Evolutionary conservation across 2,113 vertebrate genomes (phyloP).

Genomic region (Hydrolagus affinis): DNA sequence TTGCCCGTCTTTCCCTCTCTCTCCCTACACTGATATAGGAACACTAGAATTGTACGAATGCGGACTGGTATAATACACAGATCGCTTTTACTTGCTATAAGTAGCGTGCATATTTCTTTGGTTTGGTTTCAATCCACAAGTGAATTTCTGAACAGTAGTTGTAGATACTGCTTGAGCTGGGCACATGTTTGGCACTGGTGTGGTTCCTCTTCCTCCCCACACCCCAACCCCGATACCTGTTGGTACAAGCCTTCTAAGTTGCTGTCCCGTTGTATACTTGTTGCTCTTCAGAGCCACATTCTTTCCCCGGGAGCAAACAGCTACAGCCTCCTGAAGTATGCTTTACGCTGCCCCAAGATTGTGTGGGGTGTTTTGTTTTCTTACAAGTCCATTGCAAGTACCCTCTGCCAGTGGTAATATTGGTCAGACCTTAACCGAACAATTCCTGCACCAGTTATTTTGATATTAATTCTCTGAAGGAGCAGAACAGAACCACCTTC

Average conservation of each 20-base stretch:
- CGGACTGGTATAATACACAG: not conserved
- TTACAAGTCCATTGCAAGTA: not conserved
- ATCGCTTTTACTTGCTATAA: not conserved
- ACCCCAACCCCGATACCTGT: not conserved
- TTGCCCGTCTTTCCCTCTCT: not conserved
- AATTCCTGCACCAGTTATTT: not conserved
- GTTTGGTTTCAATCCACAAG: not conserved
- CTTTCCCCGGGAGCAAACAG: not conserved
- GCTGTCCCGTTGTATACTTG: not conserved
- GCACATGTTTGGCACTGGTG: slow-evolving; percentile 7
- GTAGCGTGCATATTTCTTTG: not conserved
- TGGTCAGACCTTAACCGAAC: too few relatives aligned
- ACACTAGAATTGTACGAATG: slow-evolving; percentile 4
- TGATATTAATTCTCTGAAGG: not conserved
- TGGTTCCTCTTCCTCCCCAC: not conserved
- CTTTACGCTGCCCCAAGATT: not conserved
- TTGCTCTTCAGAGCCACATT: not conserved
- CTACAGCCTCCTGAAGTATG: not conserved
- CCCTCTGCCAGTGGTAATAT: not conserved
- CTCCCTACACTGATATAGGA: not conserved
- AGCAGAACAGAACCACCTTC: not conserved
- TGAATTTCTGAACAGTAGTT: slow-evolving; percentile 6
- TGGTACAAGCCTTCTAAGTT: not conserved
- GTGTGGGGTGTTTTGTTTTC: not conserved
- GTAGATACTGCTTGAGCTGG: not conserved